Percentiles rank a stretch among this genome's conserved stretches.
phyloP scores from a whole-genome alignment of 2,888 invertebrate genomes.

The Amiota mariae region DNA sequence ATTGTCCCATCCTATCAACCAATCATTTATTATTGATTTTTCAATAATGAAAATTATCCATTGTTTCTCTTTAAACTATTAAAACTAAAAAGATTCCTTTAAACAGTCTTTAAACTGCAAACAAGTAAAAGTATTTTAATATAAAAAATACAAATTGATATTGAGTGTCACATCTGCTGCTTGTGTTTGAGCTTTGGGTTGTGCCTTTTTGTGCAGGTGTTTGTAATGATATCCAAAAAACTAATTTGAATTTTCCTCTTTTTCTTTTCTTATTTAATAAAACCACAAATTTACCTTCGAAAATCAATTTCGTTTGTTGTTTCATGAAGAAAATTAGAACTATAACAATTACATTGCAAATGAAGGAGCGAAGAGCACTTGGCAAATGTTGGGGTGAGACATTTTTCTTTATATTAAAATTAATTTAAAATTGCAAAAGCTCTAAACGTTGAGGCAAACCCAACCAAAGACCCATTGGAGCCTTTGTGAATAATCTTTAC shows the following conservation, averaged over 20 bases:
- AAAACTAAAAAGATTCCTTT: too few species aligned
- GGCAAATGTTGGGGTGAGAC: not conserved
- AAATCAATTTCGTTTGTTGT: conserved; percentile 46
- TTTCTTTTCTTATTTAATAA: conserved; percentile 34
- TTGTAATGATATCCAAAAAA: conserved; percentile 44
- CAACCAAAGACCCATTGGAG: too few species aligned
- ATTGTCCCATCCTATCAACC: too few species aligned
- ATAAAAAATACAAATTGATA: too few species aligned
- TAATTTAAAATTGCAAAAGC: not conserved
- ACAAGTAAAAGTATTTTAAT: too few species aligned
- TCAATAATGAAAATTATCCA: too few species aligned
- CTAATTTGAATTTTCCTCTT: conserved; percentile 27
- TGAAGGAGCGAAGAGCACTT: not conserved
- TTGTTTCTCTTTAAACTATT: too few species aligned
- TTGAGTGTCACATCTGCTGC: too few species aligned
- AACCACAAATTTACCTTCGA: conserved; percentile 42
- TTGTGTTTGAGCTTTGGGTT: too few species aligned
- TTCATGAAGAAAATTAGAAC: conserved; percentile 12
- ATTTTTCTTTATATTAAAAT: conserved; percentile 19
- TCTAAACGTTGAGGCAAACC: not conserved
- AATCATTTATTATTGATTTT: too few species aligned
- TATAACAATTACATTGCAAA: conserved; percentile 12
- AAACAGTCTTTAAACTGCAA: too few species aligned
- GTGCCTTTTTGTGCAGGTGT: conserved; percentile 52
- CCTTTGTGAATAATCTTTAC: too few species aligned